Evolutionary conservation across 2,888 invertebrate species (phyloP).

Genomic region (Pristionchus arcanus): DNA sequence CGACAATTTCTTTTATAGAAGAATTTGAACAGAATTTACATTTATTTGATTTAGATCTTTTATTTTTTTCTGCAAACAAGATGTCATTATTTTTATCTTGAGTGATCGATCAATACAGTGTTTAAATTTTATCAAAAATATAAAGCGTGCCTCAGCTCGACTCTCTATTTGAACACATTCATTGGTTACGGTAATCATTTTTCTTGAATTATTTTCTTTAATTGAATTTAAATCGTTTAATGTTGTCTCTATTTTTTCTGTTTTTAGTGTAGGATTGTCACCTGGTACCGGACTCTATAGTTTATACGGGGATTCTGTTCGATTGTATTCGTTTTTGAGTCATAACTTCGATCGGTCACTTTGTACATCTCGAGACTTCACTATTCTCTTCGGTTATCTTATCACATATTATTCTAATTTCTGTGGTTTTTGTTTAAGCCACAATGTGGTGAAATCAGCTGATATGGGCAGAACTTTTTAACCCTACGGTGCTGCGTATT

Average conservation of each 20-base stretch:
- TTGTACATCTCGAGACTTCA: background rate
- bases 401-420: background rate
- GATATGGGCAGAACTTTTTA: background rate
- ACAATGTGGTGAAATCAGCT: background rate
- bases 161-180: background rate
- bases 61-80: background rate
- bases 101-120: background rate
- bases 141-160: background rate
- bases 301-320: background rate
- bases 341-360: background rate
- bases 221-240: background rate
- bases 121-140: background rate
- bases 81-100: background rate
- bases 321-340: background rate
- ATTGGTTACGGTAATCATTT: background rate
- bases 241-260: background rate
- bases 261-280: background rate
- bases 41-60: background rate
- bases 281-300: background rate
- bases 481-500: background rate
- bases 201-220: background rate
- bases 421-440: background rate
- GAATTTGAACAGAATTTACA: background rate
- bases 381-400: background rate
- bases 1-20: background rate